Conservation (phyloP, 2,888 invertebrate genomes). For the Tipula helvola region DNA sequence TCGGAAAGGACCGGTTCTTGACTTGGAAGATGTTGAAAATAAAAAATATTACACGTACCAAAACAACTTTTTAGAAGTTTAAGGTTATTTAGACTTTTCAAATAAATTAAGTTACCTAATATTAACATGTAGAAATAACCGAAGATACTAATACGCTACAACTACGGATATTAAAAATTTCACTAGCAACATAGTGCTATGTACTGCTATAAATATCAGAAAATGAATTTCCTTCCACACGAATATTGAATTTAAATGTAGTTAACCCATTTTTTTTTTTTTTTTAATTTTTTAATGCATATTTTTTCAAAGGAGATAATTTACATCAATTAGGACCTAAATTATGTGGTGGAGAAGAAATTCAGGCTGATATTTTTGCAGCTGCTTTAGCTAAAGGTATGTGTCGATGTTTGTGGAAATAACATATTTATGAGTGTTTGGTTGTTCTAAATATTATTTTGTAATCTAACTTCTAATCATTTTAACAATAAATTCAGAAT, state of each 20-base stretch:
- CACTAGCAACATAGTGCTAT: neutral
- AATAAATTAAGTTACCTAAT: neutral
- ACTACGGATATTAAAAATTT: neutral
- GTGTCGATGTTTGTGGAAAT: neutral
- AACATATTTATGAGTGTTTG: neutral
- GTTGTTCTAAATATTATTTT: neutral
- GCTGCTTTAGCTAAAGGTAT: slow-evolving; percentile 20
- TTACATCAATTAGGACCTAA: slow-evolving; percentile 15
- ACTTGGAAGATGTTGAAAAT: neutral
- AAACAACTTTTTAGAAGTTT: neutral
- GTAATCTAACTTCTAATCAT: neutral
- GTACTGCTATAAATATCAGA: neutral
- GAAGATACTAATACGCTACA: neutral
- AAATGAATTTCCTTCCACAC: neutral
- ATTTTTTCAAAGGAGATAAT: slow-evolving; percentile 9
- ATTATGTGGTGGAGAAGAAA: slow-evolving; percentile 25
- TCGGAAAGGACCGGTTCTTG: neutral
- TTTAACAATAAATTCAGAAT: neutral
- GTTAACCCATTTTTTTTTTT: neutral
- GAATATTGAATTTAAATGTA: neutral
- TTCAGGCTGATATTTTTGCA: slow-evolving; percentile 34
- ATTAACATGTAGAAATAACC: neutral
- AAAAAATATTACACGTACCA: neutral
- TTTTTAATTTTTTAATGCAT: neutral
- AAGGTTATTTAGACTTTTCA: neutral